Base-by-base conservation (phyloP, 2,797 vertebrate genomes). In the Lithobates sylvaticus region DNA sequence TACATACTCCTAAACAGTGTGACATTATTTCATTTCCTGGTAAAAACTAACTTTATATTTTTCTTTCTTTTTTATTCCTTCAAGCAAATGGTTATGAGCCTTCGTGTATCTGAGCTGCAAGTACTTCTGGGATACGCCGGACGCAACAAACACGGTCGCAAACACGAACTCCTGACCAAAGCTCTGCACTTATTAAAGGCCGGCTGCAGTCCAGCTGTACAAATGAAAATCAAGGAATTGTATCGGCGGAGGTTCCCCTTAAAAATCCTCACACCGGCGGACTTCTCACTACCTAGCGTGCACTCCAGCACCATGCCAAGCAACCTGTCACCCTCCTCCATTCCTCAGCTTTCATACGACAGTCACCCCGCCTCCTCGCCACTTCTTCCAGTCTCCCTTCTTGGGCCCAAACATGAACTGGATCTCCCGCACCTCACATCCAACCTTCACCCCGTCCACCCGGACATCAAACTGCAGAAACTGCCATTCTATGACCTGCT, bases 81-180 rank as follows among this genome's bases (percentile, higher is more conserved):
- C 89, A 95, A 99, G 98, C 98, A 99, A 98, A 99, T 99, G 98
- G 98, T 99, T 94, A 99, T 99, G 97, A 99, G 98, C 96, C 97
- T 99, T 94, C 94, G 98, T 88, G 98, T 99, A 88, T 99, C 98
- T 72, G 98, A 99, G 93, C 96, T 99, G 92, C 98, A 99, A 95
- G 98, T 99, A 89, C 95, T 99, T 88, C 95, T 99, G 94, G 98
- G 98, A 89, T 99, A 99, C 92, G 98, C 98, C 0, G 98, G 98
- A 70, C 95, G 98, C 91, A 99, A 99, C 95, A 99, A 99, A 91
- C 98, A 99, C 94, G 98, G 98, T 76, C 97, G 98, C 89, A 99
- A 99, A 93, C 98, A 99, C 89, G 98, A 99, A 96, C 97, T 99
- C 83, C 94, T 99, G 86, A 99, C 97, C 75, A 99, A 99, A 94